phyloP scores from a whole-genome alignment of 2,797 vertebrate species.

The Paguma larvata region DNA sequence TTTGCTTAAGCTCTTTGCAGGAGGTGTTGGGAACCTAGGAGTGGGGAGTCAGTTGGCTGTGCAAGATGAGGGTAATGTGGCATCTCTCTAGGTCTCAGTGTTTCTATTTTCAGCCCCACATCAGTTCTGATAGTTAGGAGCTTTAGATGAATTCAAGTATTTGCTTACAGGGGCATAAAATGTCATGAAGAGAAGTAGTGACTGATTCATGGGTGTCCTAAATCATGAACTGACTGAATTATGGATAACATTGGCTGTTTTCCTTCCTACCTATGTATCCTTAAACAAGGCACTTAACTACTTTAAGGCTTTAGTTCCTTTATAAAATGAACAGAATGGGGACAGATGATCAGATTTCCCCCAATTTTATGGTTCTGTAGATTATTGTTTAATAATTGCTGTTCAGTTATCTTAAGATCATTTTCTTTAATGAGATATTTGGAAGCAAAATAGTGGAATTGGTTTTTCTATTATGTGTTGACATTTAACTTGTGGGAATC shows the following conservation, averaged over 20 bases:
- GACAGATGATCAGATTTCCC: background rate
- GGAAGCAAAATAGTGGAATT: background rate
- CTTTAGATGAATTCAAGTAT: background rate
- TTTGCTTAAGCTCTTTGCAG: background rate
- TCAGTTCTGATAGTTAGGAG: background rate
- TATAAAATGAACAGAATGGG: background rate
- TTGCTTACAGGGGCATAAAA: background rate
- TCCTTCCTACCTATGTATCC: background rate
- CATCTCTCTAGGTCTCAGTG: background rate
- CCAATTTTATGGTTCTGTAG: background rate
- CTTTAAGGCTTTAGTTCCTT: background rate
- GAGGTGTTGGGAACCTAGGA: background rate
- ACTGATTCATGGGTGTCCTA: background rate
- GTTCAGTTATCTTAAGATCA: background rate
- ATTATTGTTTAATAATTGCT: conserved; percentile 8
- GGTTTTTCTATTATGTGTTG: background rate
- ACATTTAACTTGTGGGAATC: background rate
- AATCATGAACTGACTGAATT: background rate
- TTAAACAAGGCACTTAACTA: background rate
- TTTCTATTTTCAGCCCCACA: background rate
- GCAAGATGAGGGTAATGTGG: background rate
- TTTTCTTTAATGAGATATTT: background rate
- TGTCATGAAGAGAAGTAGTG: background rate
- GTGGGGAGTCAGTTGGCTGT: background rate
- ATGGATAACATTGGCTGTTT: background rate